These are phyloP conservation scores for Cydia splendana DNA, from an alignment of 1,140 invertebrate species.

Conservation along the genomic window DNA sequence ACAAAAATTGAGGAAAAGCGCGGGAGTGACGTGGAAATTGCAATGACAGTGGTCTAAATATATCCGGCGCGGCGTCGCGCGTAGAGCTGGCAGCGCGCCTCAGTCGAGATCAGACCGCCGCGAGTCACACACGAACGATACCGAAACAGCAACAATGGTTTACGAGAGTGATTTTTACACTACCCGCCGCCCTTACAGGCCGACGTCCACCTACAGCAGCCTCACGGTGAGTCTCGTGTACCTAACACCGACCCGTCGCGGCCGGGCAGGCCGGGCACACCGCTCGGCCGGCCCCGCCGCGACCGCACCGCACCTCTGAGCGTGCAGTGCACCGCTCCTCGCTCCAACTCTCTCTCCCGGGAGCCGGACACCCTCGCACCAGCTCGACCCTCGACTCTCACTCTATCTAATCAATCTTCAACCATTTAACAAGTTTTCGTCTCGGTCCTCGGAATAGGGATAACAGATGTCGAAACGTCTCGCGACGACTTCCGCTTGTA, in stretches of 20 bases:
- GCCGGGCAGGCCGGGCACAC: slow-evolving; percentile 79
- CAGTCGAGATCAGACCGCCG: slow-evolving; percentile 74
- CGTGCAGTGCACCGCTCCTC: slow-evolving; percentile 61
- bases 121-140: slow-evolving; percentile 73
- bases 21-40: slow-evolving; percentile 74
- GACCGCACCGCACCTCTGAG: slow-evolving; percentile 59
- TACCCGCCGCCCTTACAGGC: slow-evolving; percentile 88
- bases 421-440: slow-evolving; percentile 36
- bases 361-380: slow-evolving; percentile 74
- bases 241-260: slow-evolving; percentile 33
- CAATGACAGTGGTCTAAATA: slow-evolving; percentile 79
- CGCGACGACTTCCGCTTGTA: slow-evolving; percentile 52
- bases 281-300: slow-evolving; percentile 77
- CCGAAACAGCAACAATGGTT: slow-evolving; percentile 85
- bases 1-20: slow-evolving; percentile 60
- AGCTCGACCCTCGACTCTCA: slow-evolving; percentile 60
- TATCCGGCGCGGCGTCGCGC: slow-evolving; percentile 64
- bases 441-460: neutral
- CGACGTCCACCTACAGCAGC: slow-evolving; percentile 86
- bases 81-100: slow-evolving; percentile 46
- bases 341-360: slow-evolving; percentile 66
- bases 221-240: slow-evolving; percentile 85
- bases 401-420: slow-evolving; percentile 43
- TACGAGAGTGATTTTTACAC: slow-evolving; percentile 95
- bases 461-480: slow-evolving; percentile 17